These are phyloP conservation scores for Coleophora deauratella DNA, from an alignment of 2,888 invertebrate species.

Conservation along the genomic window DNA sequence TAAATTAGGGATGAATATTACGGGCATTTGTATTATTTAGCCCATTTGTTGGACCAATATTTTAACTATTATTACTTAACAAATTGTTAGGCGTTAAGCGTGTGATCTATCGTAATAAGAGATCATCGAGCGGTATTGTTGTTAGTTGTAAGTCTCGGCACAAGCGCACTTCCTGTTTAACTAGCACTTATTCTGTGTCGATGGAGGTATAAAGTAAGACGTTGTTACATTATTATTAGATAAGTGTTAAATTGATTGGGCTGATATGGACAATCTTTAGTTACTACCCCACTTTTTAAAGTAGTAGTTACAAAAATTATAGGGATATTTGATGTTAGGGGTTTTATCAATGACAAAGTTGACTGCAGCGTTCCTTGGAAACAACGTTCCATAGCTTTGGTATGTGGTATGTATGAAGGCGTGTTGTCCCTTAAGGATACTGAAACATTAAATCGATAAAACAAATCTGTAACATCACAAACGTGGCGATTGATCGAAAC, in stretches of 20 bases:
- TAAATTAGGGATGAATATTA: slow-evolving; percentile 74
- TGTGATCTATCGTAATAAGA: slow-evolving; percentile 73
- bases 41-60: slow-evolving; percentile 76
- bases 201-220: slow-evolving; percentile 71
- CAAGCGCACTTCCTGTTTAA: slow-evolving; percentile 74
- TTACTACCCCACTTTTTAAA: slow-evolving; percentile 64
- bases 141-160: slow-evolving; percentile 73
- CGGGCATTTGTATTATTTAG: slow-evolving; percentile 75
- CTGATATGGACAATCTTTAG: slow-evolving; percentile 71
- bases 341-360: slow-evolving; percentile 74
- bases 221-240: slow-evolving; percentile 74
- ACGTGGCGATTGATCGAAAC: slow-evolving; percentile 40
- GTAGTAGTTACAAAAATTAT: slow-evolving; percentile 66
- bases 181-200: slow-evolving; percentile 75
- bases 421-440: slow-evolving; percentile 33
- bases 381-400: slow-evolving; percentile 39
- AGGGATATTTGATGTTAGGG: slow-evolving; percentile 70
- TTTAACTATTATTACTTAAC: slow-evolving; percentile 74
- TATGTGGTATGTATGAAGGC: slow-evolving; percentile 28
- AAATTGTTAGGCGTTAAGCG: slow-evolving; percentile 74
- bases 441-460: slow-evolving; percentile 20
- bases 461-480: slow-evolving; percentile 45
- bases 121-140: slow-evolving; percentile 73
- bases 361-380: slow-evolving; percentile 59
- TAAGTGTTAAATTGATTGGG: slow-evolving; percentile 74